These are phyloP conservation scores for Gandaritis pyraliata DNA, from an alignment of 2,888 invertebrate species.

Conservation along the genomic window DNA sequence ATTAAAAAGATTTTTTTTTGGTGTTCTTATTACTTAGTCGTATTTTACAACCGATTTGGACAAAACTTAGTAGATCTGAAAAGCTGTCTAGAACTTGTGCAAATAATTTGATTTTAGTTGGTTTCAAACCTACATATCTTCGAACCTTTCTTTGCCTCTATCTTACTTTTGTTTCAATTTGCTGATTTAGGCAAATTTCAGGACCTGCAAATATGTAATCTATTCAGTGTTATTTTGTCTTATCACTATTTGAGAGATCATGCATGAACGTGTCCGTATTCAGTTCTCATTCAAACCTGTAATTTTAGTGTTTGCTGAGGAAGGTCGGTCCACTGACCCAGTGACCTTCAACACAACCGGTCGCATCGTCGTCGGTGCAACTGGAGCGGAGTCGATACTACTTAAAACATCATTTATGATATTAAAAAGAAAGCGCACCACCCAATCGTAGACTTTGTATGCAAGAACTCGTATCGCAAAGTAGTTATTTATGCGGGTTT, in stretches of 20 bases:
- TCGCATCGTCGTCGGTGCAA: slow-evolving; percentile 58
- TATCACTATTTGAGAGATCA: neutral
- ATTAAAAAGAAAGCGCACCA: slow-evolving; percentile 58
- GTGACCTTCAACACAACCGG: slow-evolving; percentile 76
- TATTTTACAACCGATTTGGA: no score
- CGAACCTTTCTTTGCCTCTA: no score
- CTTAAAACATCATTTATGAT: slow-evolving; percentile 47
- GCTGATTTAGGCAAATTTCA: no score
- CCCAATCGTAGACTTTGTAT: slow-evolving; percentile 19
- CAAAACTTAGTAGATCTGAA: no score
- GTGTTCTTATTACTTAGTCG: no score
- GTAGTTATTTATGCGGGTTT: slow-evolving; percentile 14
- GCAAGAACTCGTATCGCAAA: slow-evolving; percentile 17
- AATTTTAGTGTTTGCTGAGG: slow-evolving; percentile 33
- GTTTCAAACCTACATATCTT: no score
- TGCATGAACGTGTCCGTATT: neutral
- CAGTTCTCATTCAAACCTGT: slow-evolving; percentile 26
- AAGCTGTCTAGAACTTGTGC: no score
- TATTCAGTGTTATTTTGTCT: neutral
- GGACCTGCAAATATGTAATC: no score
- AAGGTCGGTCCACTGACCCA: slow-evolving; percentile 68
- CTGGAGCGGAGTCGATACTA: slow-evolving; percentile 53
- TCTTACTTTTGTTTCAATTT: no score
- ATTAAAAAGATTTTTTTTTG: no score
- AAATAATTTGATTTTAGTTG: no score